A percentile compares a stretch with the other conserved stretches of the same genome.
phyloP scores from a whole-genome alignment of 2,888 invertebrate genomes.

The Odontothrips loti region DNA sequence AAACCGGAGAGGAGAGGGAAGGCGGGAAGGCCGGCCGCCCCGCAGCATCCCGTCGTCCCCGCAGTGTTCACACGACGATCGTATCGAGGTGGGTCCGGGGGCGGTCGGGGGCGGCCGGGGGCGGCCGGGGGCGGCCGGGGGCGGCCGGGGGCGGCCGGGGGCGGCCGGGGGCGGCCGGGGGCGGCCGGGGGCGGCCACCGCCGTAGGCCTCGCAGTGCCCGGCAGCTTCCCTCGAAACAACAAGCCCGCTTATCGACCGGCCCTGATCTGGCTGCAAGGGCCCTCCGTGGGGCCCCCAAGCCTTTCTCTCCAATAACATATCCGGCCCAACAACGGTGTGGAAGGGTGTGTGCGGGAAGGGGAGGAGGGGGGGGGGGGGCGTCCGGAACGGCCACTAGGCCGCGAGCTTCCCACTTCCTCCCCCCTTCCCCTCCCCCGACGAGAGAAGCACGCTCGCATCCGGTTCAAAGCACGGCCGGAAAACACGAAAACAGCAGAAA shows the following conservation, averaged over 20 bases:
- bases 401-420: neutral
- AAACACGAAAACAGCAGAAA: too few species aligned
- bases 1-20: too few species aligned
- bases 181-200: neutral
- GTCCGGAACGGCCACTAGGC: neutral
- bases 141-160: neutral
- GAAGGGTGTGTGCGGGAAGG: neutral
- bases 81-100: too few species aligned
- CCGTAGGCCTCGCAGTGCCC: neutral
- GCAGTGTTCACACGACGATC: too few species aligned
- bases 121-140: too few species aligned
- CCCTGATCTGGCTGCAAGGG: neutral
- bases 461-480: neutral
- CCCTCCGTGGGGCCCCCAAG: too few species aligned
- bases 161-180: neutral
- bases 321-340: neutral
- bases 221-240: neutral
- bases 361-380: neutral
- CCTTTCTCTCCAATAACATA: slow-evolving; percentile 5
- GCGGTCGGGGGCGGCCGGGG: too few species aligned
- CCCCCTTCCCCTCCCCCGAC: too few species aligned
- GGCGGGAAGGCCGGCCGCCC: too few species aligned
- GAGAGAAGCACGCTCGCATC: neutral
- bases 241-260: neutral
- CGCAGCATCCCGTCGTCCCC: too few species aligned